Evolutionary conservation across 35 echinoderm and acorn worm genomes (phyloP), one percentile per base, ranked within the genome.

Genomic region (Hemicentrotus pulcherrimus): DNA sequence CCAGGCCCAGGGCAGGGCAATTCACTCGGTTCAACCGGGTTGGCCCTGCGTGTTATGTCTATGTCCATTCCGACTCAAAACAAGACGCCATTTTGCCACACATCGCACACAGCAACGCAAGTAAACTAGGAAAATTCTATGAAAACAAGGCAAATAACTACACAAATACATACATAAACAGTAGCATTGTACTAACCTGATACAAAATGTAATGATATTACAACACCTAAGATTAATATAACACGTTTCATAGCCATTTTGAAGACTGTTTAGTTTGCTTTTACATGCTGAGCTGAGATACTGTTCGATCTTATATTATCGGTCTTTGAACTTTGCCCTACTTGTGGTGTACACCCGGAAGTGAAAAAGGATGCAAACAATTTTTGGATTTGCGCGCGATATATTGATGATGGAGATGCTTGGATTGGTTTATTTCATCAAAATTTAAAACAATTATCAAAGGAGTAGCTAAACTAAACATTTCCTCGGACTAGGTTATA

Each of bases 261-360:
- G 65, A 78, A 78, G 22, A n/a, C 22, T n/a, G 22, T 78, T 78
- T 78, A 78, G 65, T n/a, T 78, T 78, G 65, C 65, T 78, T 55
- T 78, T 78, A 78, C 65, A 78, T 78, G 65, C 65, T 78, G 65
- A 41, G 35, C 35, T 41, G 35, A 41, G 35, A n/a, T 78, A 78
- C 35, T 3, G 6, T n/a, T 78, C 65, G 65, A 78, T 22, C 65
- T 78, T 78, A 28, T 78, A 78, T 78, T 78, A 78, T 78, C 65
- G 65, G 65, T 78, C 65, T 78, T 78, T 78, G 65, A 78, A 78
- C 65, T 78, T 78, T 78, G 65, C 65, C 65, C 65, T 78, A 78
- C 65, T n/a, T 78, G 65, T 71, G 61, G 65, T 15, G 65, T 7
- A 78, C 65, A 78, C 65, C 65, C 65, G 65, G 65, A 78, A 78